Evolutionary conservation across 2,113 vertebrate genomes (phyloP).

Genomic region (Taurulus bubalis): DNA sequence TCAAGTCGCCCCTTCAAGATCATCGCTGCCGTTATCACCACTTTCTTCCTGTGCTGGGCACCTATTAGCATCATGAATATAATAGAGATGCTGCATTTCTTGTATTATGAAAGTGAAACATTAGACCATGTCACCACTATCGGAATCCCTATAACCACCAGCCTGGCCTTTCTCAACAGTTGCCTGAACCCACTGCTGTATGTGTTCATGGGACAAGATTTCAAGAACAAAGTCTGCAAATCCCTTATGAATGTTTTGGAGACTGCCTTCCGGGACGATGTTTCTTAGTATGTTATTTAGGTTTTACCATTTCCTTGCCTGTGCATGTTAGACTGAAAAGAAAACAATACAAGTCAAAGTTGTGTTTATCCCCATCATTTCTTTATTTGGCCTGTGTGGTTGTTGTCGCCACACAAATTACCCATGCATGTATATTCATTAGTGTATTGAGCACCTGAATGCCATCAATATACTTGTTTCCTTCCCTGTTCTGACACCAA

Average conservation of each 20-base stretch:
- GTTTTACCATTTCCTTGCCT: too few species aligned
- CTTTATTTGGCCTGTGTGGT: neutral
- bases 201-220: slow-evolving; percentile 87
- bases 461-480: neutral
- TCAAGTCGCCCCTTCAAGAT: slow-evolving; percentile 87
- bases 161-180: slow-evolving; percentile 85
- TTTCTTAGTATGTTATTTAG: slow-evolving; percentile 70
- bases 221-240: slow-evolving; percentile 82
- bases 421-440: neutral
- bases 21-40: slow-evolving; percentile 87
- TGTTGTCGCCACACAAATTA: too few species aligned
- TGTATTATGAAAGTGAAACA: slow-evolving; percentile 42
- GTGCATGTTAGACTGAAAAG: too few species aligned
- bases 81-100: slow-evolving; percentile 75
- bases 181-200: slow-evolving; percentile 87
- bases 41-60: slow-evolving; percentile 91
- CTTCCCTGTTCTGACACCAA: neutral
- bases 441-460: neutral
- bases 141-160: slow-evolving; percentile 77
- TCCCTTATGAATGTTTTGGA: slow-evolving; percentile 83
- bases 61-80: slow-evolving; percentile 87
- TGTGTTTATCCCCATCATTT: neutral
- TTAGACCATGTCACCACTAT: slow-evolving; percentile 64
- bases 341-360: neutral
- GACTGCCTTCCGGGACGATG: slow-evolving; percentile 83